These are phyloP conservation scores for Acrobasis consociella DNA, from an alignment of 2,888 invertebrate species.

Conservation along the genomic window DNA sequence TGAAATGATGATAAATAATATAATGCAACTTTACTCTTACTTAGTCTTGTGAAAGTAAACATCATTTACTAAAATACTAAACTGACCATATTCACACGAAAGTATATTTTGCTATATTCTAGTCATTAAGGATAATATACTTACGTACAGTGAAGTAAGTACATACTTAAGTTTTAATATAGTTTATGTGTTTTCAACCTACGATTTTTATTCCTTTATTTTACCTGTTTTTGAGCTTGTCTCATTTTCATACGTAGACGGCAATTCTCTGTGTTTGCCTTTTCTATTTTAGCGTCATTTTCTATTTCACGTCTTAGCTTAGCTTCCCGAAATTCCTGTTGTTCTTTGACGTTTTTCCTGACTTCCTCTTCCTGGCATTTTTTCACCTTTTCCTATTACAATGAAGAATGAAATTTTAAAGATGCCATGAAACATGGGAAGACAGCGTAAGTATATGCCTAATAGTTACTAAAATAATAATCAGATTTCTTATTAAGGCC, in stretches of 20 bases:
- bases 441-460: too few species aligned
- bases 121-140: too few species aligned
- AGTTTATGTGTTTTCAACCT: not conserved
- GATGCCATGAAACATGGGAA: too few species aligned
- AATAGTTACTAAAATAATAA: too few species aligned
- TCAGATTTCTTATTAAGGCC: too few species aligned
- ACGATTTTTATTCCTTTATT: not conserved
- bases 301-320: conserved; percentile 4
- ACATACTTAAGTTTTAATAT: too few species aligned
- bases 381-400: not conserved
- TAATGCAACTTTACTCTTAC: too few species aligned
- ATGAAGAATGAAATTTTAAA: not conserved
- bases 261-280: conserved; percentile 15
- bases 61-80: not conserved
- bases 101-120: too few species aligned
- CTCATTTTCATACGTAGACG: conserved; percentile 4
- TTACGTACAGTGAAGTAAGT: too few species aligned
- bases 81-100: not conserved
- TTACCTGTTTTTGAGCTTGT: conserved; percentile 10
- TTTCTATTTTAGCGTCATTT: conserved; percentile 17
- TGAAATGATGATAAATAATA: too few species aligned
- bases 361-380: conserved; percentile 36
- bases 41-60: too few species aligned
- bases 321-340: conserved; percentile 19
- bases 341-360: conserved; percentile 37